Base-by-base conservation (phyloP, 1,140 invertebrate genomes). In the Lepidurus arcticus region DNA sequence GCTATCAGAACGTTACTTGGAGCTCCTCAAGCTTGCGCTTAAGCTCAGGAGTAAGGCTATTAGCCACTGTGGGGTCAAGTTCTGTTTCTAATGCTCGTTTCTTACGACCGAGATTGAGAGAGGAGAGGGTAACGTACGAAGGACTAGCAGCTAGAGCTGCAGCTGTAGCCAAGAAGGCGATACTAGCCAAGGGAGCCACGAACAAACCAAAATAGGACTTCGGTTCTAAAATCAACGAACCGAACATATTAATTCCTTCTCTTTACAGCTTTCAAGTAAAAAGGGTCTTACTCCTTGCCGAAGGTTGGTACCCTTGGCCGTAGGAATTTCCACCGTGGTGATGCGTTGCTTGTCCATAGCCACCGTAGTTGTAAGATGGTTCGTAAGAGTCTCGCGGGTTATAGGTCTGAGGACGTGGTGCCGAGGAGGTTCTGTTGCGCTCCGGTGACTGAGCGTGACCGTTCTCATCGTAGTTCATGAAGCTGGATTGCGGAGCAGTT, bases 141-240 rank as follows among this genome's bases (percentile, higher is more conserved):
- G 80, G 80, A 53, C 79, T 80, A 26, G 80, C 65, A 24, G 80
- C 80, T 43, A 80, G 44, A 7, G 80, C 80, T n/a, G 80, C 80
- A 16, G 80, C 80, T 26, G 80, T 79, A 6, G 79, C 75, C 24
- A 80, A 42, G 43, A 80, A 76, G 2, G 80, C 74, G 43, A 80
- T 80, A 21, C 78, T 79, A 42, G 80, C 80, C 44, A 80, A 76
- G 1, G 80, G 80, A n/a, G 80, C 79, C 24, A 80, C 80, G 45
- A 80, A 73, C 45, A 80, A 44, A 44, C 79, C 80, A 34, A 80
- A 65, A 11, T 75, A 75, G 65, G 53, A 65, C 53, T 65, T 65
- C 10, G 53, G 53, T 1, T 65, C 53, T 65, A 21, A 65, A 9
- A 65, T 13, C 53, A 65, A 65, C 21, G 3, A 34, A 34, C 34